A percentile compares a stretch with the other conserved stretches of the same genome.
These are phyloP conservation scores for Drosophila jambulina DNA, from an alignment of 1,140 invertebrate genomes.

Conservation along the genomic window DNA sequence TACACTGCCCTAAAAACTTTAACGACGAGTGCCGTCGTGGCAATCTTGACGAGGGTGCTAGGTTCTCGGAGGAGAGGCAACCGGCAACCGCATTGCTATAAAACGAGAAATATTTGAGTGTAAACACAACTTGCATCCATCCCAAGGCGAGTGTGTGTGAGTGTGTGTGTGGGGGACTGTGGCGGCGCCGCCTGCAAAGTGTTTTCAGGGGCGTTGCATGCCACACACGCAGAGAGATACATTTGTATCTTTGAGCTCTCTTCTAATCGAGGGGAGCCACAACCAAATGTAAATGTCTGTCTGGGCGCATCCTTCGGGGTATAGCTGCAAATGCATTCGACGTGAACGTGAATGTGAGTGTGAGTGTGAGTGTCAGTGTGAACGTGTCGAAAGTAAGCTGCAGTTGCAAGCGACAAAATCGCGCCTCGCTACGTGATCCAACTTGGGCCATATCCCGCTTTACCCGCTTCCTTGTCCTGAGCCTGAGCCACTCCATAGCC, in stretches of 20 bases:
- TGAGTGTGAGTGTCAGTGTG: slow-evolving; percentile 41
- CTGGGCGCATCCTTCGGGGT: slow-evolving; percentile 14
- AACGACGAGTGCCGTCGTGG: slow-evolving; percentile 57
- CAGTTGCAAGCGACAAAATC: slow-evolving; percentile 72
- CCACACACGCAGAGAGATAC: slow-evolving; percentile 55
- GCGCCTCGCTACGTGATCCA: slow-evolving; percentile 63
- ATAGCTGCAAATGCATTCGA: slow-evolving; percentile 66
- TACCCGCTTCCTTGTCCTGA: neutral
- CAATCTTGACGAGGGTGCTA: slow-evolving; percentile 51
- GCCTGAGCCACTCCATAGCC: slow-evolving; percentile 22
- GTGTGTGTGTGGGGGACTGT: neutral
- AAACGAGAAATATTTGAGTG: slow-evolving; percentile 69
- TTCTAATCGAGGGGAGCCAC: slow-evolving; percentile 19
- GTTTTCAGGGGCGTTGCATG: slow-evolving; percentile 78
- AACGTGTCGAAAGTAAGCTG: slow-evolving; percentile 66
- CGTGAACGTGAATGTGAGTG: slow-evolving; percentile 44
- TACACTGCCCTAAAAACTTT: slow-evolving; percentile 72
- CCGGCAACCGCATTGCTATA: slow-evolving; percentile 68
- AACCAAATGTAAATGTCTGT: slow-evolving; percentile 61
- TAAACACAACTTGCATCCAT: slow-evolving; percentile 57
- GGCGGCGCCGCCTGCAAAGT: slow-evolving; percentile 62
- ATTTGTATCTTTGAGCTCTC: slow-evolving; percentile 58
- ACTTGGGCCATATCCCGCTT: slow-evolving; percentile 15
- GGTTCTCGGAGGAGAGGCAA: neutral
- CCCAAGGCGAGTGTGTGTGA: neutral